A percentile compares a stretch with the other conserved stretches of the same genome.
These are phyloP conservation scores for Drosophila sp. DNA, from an alignment of 1,140 invertebrate genomes.

Conservation along the genomic window DNA sequence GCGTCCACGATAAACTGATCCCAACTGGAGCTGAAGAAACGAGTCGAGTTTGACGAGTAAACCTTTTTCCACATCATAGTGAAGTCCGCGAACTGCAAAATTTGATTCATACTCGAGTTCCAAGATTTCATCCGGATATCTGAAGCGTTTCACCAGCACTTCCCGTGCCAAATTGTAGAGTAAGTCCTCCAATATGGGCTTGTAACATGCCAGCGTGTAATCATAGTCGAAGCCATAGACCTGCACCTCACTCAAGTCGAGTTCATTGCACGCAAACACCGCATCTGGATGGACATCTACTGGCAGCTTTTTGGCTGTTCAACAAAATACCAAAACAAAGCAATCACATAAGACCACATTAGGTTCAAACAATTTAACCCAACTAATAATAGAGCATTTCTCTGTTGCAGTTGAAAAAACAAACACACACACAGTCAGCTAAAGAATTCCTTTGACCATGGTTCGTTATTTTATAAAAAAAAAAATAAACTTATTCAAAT, in stretches of 20 bases:
- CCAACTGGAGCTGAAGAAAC: constrained; percentile 98
- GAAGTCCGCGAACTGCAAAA: constrained; percentile 96
- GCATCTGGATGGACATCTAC: constrained; percentile 93
- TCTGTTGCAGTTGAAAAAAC: constrained; percentile 13
- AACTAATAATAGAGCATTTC: constrained; percentile 33
- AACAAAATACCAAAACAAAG: constrained; percentile 40
- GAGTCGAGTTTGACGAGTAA: constrained; percentile 97
- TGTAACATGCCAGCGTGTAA: constrained; percentile 98
- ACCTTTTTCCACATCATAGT: constrained; percentile 98
- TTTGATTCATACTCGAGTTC: constrained; percentile 93
- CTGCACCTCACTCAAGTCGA: constrained; percentile 95
- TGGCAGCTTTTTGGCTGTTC: constrained; percentile 93
- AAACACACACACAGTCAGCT: no score
- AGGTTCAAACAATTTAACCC: constrained; percentile 25
- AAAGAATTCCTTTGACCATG: no score
- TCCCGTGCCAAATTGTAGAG: constrained; percentile 96
- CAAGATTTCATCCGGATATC: constrained; percentile 95
- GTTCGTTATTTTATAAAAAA: no score
- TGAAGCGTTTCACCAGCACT: constrained; percentile 93
- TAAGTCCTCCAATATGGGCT: constrained; percentile 94
- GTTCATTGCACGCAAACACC: constrained; percentile 98
- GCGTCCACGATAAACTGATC: constrained; percentile 95
- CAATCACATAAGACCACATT: background rate
- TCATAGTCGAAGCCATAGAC: constrained; percentile 99
- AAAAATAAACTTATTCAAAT: no score